Conservation (phyloP, 1,140 invertebrate species). For the Muscidifurax raptorellus region DNA sequence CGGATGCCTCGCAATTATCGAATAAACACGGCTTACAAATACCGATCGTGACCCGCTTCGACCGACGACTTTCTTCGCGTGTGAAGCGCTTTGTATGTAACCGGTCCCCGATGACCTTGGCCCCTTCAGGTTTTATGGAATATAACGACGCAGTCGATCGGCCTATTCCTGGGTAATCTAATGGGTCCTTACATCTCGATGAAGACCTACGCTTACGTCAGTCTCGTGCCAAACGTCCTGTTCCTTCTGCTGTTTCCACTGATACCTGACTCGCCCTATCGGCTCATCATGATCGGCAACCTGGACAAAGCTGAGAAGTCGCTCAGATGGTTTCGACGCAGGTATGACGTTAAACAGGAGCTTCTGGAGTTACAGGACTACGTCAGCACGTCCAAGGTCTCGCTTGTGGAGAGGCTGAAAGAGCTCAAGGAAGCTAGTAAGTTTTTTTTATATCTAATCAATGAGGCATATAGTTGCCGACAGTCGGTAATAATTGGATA, state of each 20-base stretch:
- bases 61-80: conserved; percentile 12
- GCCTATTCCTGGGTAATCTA: conserved; percentile 67
- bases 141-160: conserved; percentile 74
- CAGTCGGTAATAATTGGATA: neutral
- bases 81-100: neutral
- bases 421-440: conserved; percentile 56
- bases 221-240: conserved; percentile 69
- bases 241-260: conserved; percentile 72
- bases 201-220: conserved; percentile 66
- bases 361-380: conserved; percentile 68
- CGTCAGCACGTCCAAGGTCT: conserved; percentile 58
- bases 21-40: neutral
- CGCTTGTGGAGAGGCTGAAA: conserved; percentile 58
- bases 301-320: conserved; percentile 68
- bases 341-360: conserved; percentile 66
- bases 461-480: neutral
- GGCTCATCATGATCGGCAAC: conserved; percentile 64
- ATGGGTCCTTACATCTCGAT: conserved; percentile 71
- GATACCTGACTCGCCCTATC: conserved; percentile 77
- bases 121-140: conserved; percentile 75
- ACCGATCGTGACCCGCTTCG: conserved; percentile 27
- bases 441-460: neutral
- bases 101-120: conserved; percentile 20
- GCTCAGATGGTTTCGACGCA: conserved; percentile 67
- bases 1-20: neutral